Base-by-base conservation (phyloP, 2,113 vertebrate species). In the Notothenia rossii region DNA sequence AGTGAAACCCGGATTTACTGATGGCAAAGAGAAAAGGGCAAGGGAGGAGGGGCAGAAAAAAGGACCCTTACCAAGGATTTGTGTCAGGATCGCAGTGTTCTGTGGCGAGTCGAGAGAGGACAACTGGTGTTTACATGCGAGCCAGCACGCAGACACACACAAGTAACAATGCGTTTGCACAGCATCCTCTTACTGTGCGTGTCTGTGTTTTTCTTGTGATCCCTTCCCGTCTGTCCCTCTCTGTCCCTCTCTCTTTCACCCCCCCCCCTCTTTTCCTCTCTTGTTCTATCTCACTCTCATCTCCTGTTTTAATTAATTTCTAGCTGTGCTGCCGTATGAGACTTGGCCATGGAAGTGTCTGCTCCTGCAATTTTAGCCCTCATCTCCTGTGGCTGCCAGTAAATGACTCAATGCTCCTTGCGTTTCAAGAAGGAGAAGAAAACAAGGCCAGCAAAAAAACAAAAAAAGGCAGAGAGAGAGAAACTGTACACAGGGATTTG, bases 1-100 rank as follows among this genome's bases (percentile, higher is more conserved):
- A 90, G 89, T 87, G 90, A 93, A 94, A 93, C 91, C 90, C 85
- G 91, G 93, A 94, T 93, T 94, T 94, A 88, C 88, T 91, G 93
- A 93, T 89, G 89, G 89, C 92, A 94, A 88, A 93, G 91, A 92
- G 86, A 90, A 81, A 79, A 81, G 85, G 70, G 87, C 46, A 48
- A 85, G 77, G 74, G 86, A 88, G 88, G 87, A 81, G 83, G 83
- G 90, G 84, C 86, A 64, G 78, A 55, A 84, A 29, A 92, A 92
- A 91, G 90, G 90, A 92, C 88, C 92, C 92, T 94, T 90, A 91
- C 85, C 73, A 86, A 90, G 91, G 93, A 93, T 93, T 93, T 93
- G 90, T 89, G 91, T 92, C 86, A 67, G 90, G 88, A 90, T 89
- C 56, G 74, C 77, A 76, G 86, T 87, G 85, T 91, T 89, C 81